phyloP scores from a whole-genome alignment of 2,113 vertebrate genomes.

The Plecturocebus donacophilus region DNA sequence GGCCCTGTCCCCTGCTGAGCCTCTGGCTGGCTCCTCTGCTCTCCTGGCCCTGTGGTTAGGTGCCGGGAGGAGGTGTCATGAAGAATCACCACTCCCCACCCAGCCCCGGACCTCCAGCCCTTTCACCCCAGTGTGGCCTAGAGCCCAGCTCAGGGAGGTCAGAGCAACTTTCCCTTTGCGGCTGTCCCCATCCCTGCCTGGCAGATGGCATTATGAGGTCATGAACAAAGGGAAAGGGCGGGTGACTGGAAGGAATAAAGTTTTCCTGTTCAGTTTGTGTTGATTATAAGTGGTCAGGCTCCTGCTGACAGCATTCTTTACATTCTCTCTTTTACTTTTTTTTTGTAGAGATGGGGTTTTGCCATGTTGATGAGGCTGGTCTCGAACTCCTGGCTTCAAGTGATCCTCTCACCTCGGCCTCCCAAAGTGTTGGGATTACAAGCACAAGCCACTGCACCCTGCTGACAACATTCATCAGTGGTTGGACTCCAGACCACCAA shows the following conservation, averaged over 20 bases:
- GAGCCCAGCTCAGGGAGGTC: background rate
- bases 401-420: rapidly evolving
- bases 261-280: no score
- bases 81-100: background rate
- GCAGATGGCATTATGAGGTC: rapidly evolving
- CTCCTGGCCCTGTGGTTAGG: background rate
- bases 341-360: no score
- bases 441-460: no score
- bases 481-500: background rate
- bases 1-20: background rate
- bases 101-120: background rate
- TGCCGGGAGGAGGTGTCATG: background rate
- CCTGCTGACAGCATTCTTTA: background rate
- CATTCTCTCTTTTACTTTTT: no score
- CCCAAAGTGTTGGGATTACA: no score
- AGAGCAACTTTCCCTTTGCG: background rate
- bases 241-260: background rate
- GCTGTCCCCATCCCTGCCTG: background rate
- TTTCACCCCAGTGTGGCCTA: background rate
- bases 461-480: background rate
- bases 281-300: background rate
- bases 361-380: no score
- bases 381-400: no score
- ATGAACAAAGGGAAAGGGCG: background rate
- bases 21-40: background rate